Conservation (phyloP, 1,140 invertebrate species). For the Pentalonia nigronervosa region DNA sequence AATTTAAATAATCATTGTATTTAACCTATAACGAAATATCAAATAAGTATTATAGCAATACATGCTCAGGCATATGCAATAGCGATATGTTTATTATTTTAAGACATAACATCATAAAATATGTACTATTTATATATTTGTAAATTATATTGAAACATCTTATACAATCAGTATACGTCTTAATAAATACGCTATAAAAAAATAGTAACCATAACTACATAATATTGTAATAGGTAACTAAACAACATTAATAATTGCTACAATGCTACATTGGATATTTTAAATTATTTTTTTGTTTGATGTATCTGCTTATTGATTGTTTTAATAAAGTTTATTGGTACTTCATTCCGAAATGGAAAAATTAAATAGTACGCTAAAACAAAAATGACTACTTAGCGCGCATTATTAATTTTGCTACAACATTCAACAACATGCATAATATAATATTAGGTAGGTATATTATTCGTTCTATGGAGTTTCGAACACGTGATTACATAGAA, state of each 20-base stretch:
- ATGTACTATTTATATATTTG: neutral
- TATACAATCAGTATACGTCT: neutral
- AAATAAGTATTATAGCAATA: neutral
- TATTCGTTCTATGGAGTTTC: neutral
- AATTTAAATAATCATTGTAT: neutral
- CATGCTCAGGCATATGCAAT: neutral
- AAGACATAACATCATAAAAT: neutral
- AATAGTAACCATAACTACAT: neutral
- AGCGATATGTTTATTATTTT: neutral
- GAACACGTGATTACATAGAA: neutral
- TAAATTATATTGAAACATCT: neutral
- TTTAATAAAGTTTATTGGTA: neutral
- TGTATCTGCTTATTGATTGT: neutral
- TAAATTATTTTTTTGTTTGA: neutral
- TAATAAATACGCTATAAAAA: neutral
- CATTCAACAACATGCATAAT: neutral
- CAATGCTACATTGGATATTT: neutral
- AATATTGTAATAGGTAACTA: too few species aligned
- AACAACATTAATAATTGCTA: neutral
- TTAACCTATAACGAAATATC: neutral
- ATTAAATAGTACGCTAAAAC: neutral
- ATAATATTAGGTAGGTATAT: neutral
- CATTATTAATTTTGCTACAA: neutral
- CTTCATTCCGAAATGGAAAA: neutral
- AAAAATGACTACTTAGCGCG: neutral